Conservation (phyloP, 1,140 invertebrate species). For the Brevipalpus yothersi region DNA sequence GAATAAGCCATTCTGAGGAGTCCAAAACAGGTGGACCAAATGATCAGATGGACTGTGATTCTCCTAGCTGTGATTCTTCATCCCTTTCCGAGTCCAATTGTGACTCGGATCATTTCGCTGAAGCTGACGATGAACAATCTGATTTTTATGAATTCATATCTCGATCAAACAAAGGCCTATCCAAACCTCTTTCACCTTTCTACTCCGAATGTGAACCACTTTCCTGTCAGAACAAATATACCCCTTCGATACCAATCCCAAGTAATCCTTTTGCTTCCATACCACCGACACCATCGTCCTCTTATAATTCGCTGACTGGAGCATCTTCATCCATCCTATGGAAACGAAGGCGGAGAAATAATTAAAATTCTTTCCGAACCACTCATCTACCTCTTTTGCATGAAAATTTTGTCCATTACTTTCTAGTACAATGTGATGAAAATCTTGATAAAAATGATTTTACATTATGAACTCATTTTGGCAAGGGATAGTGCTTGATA, state of each 20-base stretch:
- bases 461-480: too few relatives aligned
- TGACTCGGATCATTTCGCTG: neutral
- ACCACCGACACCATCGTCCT: neutral
- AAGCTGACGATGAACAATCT: slow-evolving; percentile 3
- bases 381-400: too few relatives aligned
- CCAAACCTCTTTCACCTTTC: neutral
- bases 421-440: too few relatives aligned
- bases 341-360: neutral
- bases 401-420: too few relatives aligned
- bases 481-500: too few relatives aligned
- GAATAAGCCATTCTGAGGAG: neutral
- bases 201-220: neutral
- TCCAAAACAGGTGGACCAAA: neutral
- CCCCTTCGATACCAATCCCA: neutral
- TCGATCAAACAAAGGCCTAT: neutral
- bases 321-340: neutral
- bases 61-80: neutral
- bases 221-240: neutral
- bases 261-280: neutral
- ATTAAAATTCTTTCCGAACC: neutral
- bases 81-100: neutral
- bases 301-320: neutral
- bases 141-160: slow-evolving; percentile 1
- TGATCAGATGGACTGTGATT: neutral
- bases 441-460: too few relatives aligned